Conservation (phyloP, 2,113 vertebrate species). For the Tonatia bakeri region DNA sequence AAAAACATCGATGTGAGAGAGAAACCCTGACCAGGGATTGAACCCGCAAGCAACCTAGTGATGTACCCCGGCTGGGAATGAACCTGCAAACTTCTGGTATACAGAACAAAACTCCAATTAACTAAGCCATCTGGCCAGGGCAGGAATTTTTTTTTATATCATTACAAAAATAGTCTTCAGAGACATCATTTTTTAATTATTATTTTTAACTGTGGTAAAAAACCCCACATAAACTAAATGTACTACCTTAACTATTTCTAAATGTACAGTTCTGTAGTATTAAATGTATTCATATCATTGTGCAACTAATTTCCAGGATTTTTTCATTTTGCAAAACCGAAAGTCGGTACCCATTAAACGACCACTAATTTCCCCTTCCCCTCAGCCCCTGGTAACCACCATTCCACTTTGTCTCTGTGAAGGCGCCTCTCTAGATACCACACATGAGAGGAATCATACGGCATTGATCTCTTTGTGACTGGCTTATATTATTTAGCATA, state of each 20-base stretch:
- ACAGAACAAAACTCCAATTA: too few species aligned
- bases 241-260: background rate
- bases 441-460: background rate
- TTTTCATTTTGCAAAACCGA: background rate
- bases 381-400: background rate
- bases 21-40: too few species aligned
- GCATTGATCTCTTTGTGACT: background rate
- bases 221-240: background rate
- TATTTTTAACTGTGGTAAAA: background rate
- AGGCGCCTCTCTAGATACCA: background rate
- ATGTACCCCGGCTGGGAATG: too few species aligned
- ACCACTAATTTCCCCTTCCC: background rate
- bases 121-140: too few species aligned
- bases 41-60: too few species aligned
- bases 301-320: background rate
- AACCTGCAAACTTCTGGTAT: too few species aligned
- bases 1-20: too few species aligned
- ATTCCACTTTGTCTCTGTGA: background rate
- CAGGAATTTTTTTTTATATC: background rate
- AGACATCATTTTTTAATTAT: background rate
- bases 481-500: background rate
- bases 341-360: background rate
- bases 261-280: background rate
- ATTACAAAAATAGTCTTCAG: background rate
- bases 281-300: background rate